Evolutionary conservation across 1,140 invertebrate genomes (phyloP), one percentile per base, ranked within the genome.

Genomic region (Microplitis demolitor): DNA sequence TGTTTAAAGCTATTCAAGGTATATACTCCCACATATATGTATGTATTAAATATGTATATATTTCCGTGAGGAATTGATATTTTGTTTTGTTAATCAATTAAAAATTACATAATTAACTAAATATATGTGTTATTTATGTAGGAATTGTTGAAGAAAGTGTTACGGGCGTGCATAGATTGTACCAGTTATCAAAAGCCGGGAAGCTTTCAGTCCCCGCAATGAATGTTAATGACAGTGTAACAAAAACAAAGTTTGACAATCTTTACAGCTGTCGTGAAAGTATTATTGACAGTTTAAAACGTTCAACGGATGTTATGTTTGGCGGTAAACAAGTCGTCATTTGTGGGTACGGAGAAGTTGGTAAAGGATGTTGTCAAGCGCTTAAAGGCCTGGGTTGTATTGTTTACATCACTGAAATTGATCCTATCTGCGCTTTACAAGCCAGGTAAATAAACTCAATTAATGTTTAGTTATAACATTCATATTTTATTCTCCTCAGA

Each of bases 201-300:
- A 98, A 98, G 87, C 88, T 99, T 51, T 94, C 93, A 13, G 96
- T 98, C n/a, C 97, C 97, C 2, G 97, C 98, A 2, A 99, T 99
- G 96, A 99, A 99, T 88, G 97, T 99, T 37, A 99, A 99, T 83
- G 97, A 99, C 88, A 98, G 96, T 31, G 97, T 99, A 6, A 99
- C 97, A 0, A 99, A 99, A 90, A 98, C 96, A n/a, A 99, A 98
- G 89, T 99, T 98, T 86, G 97, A 99, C 84, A 99, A 97, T 87
- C 88, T 98, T 31, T 98, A 98, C 84, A 96, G 94, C 77, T 98
- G 96, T 85, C 89, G 94, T 35, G 95, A 96, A 87, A 94, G 93
- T 68, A 94, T 96, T 78, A 90, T 96, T 78, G 95, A 96, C 85
- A 94, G 95, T 80, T 89, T 99, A 66, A 99, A 98, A 87, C 90